Base-by-base conservation (phyloP, 2,113 vertebrate species). In the Aythya baeri region DNA sequence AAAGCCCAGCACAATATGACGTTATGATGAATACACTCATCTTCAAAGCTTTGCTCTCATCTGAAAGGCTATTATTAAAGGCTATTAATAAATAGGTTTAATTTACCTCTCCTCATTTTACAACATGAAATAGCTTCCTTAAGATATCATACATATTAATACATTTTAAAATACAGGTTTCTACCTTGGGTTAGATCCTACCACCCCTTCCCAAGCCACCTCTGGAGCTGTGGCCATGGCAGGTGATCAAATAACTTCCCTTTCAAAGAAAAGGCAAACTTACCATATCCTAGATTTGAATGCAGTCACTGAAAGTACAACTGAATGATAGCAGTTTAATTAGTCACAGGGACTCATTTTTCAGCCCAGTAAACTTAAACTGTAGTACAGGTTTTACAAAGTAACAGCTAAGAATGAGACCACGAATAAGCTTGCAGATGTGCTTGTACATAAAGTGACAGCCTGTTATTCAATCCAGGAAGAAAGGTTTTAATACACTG, bases 1-100 rank as follows among this genome's bases (percentile, higher is more conserved):
- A 87, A 88, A 97, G 50, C 62, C 31, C 67, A 88, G 20, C 57
- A 94, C 54, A 91, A 46, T 88, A 74, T 79, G 59, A 91, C 66
- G 74, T 36, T 54, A 81, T 61, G 62, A 94, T 80, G 36, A 96
- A 88, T 54, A 83, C 25, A 83, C 55, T 94, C 34, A 80, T 76
- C 49, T 94, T 92, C 62, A 83, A 88, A 93, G 29, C 44, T 82
- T 50, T 75, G 21, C 41, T 85, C 29, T 34, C 58, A 75, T 71
- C 61, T 83, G 17, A 81, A 84, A 84, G 13, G 34, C 54, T 93
- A 85, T 61, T 72, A 92, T 41, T 41, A 81, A 84, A 84, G 13
- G 34, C 54, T 93, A 85, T 63, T 72, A 92, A 87, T 77, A 91
- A 79, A 81, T 2, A 71, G 38, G 49, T 58, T 91, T 86, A 3